Percentiles rank a stretch among this genome's conserved stretches.
Evolutionary conservation across 2,888 invertebrate species (phyloP).

Genomic region (Drosophila mulleri): DNA sequence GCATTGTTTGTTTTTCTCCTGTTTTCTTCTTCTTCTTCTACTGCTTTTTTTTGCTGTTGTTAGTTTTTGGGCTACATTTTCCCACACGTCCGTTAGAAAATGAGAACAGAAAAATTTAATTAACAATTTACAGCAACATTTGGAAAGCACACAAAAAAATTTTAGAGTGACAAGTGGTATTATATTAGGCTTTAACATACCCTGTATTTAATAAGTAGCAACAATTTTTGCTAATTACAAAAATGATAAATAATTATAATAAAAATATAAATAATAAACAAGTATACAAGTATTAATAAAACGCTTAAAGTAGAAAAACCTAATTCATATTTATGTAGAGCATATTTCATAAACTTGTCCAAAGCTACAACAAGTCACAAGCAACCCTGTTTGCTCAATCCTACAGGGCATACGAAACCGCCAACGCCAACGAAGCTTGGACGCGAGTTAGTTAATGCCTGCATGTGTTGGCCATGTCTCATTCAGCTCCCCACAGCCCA

Average conservation of each 20-base stretch:
- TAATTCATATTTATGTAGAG: too few relatives aligned
- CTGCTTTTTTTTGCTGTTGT: background rate
- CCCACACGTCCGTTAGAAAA: conserved; percentile 64
- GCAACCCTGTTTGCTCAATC: background rate
- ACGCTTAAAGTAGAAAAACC: too few relatives aligned
- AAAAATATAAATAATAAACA: too few relatives aligned
- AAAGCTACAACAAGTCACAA: background rate
- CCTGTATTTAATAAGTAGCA: background rate
- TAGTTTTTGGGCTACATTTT: conserved; percentile 40
- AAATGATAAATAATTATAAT: too few relatives aligned
- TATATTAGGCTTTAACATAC: conserved; percentile 14
- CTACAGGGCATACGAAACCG: conserved; percentile 31
- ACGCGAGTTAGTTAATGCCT: conserved; percentile 59
- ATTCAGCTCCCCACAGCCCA: background rate
- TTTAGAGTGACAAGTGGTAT: background rate
- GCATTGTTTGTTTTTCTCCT: conserved; percentile 31
- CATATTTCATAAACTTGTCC: too few relatives aligned
- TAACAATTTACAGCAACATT: conserved; percentile 76
- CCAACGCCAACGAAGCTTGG: conserved; percentile 33
- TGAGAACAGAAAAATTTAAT: conserved; percentile 71
- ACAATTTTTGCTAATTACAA: rapidly evolving
- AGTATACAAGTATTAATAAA: too few relatives aligned
- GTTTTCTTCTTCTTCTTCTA: background rate
- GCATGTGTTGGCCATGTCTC: conserved; percentile 53
- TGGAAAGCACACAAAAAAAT: conserved; percentile 41